Evolutionary conservation across 2,113 vertebrate genomes (phyloP).

Genomic region (Calidris pugnax): DNA sequence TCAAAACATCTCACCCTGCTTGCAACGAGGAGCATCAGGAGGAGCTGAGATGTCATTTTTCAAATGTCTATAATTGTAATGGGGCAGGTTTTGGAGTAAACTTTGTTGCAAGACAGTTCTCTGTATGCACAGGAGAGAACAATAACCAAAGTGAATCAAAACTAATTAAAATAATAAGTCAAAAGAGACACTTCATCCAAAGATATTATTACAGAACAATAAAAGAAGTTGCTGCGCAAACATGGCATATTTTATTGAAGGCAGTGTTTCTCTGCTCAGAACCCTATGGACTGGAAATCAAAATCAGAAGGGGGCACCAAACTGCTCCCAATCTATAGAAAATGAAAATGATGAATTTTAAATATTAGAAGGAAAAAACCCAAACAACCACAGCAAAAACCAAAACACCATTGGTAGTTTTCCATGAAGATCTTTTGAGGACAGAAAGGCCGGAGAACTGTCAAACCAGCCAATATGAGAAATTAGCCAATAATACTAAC

Average conservation of each 20-base stretch:
- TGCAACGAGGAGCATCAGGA: background rate
- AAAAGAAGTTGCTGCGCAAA: background rate
- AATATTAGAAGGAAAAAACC: background rate
- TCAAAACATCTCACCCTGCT: background rate
- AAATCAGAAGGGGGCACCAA: background rate
- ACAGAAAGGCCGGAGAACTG: background rate
- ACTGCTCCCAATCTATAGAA: background rate
- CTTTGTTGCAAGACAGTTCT: background rate
- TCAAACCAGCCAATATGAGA: background rate
- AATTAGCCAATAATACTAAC: background rate
- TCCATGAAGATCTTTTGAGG: background rate
- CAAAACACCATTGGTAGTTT: background rate
- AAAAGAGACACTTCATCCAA: conserved; percentile 21
- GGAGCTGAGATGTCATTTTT: background rate
- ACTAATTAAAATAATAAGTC: conserved; percentile 61
- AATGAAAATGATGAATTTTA: background rate
- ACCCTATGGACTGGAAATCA: background rate
- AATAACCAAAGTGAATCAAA: conserved; percentile 2
- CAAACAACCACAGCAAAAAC: background rate
- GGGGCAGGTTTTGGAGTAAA: background rate
- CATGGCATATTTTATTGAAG: background rate
- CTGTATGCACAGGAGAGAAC: background rate
- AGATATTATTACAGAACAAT: background rate
- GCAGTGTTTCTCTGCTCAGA: background rate
- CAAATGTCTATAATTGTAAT: background rate